Evolutionary conservation across 2,797 vertebrate species (phyloP), one percentile per base, ranked within the genome.

Genomic region (Chaunax sp.): DNA sequence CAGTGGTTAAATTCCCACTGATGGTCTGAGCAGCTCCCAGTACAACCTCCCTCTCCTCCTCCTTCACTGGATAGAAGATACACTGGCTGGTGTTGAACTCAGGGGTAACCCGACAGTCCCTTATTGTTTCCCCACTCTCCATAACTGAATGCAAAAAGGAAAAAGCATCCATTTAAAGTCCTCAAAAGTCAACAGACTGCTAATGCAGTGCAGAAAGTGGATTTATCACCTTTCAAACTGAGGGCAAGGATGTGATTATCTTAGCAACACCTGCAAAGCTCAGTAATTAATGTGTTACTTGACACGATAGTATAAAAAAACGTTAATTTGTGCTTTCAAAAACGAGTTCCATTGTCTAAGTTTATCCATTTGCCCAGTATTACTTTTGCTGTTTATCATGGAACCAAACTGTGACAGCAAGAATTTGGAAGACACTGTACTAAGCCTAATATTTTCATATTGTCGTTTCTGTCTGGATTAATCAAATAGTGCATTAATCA

Each of bases 31-130:
- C 35, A n/a, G 75, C 50, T 51, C 83, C 91, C 69, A 94, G 81
- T 2, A 84, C 68, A 22, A 93, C 79, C 75, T 95, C 94, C 60
- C 84, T 81, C 45, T 94, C 92, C 62, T 95, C 94, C 67, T 93
- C 90, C 60, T 95, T 95, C 43, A 95, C 93, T 10, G 93, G 93
- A 72, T 93, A 94, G 84, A 95, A 94, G 75, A 94, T 92, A 40
- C 93, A 94, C 69, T 94, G 92, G 57, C 84, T 90, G 78, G 78
- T 66, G 62, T 64, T 84, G 65, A 89, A 78, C 54, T 91, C 91
- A 4, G 87, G 83, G 6, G 64, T 69, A 35, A 78, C 2, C 2
- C 38, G 19, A 2, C 79, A 69, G 44, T 84, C 83, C 5, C n/a
- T 66, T 9, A 61, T 57, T n/a, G 58, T 61, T 20, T 85, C 82